Conservation (phyloP, 2,113 vertebrate species). For the Centropus bengalensis region DNA sequence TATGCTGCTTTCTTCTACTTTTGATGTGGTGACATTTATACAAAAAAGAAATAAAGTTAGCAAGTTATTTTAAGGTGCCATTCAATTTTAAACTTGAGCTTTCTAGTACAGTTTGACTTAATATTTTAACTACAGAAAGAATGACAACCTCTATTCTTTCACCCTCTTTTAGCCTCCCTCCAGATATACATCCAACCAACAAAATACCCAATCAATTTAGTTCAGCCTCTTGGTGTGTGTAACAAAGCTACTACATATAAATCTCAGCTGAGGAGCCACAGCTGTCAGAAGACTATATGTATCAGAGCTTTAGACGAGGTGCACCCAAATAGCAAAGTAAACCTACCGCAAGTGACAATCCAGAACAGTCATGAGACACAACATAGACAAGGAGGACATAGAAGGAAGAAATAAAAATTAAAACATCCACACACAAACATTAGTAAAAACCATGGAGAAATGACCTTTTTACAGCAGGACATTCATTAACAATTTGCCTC, state of each 20-base stretch:
- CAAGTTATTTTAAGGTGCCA: not conserved
- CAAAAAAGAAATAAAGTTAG: slow-evolving; percentile 2
- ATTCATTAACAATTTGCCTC: not conserved
- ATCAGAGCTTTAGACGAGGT: slow-evolving; percentile 88
- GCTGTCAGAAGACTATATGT: slow-evolving; percentile 86
- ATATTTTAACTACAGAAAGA: slow-evolving; percentile 19
- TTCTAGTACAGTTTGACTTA: slow-evolving; percentile 69
- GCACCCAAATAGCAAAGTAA: slow-evolving; percentile 90
- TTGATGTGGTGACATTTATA: slow-evolving; percentile 33
- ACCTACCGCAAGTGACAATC: slow-evolving; percentile 99
- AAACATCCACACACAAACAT: slow-evolving; percentile 93
- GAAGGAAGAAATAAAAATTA: slow-evolving; percentile 99
- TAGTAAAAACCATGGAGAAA: slow-evolving; percentile 86
- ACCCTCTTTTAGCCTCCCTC: not conserved
- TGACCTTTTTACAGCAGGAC: slow-evolving; percentile 73
- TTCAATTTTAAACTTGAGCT: slow-evolving; percentile 61
- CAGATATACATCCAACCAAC: not conserved
- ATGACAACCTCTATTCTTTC: not conserved
- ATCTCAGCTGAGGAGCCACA: slow-evolving; percentile 83
- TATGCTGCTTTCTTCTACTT: not conserved
- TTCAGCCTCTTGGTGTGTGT: slow-evolving; percentile 90
- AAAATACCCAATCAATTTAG: slow-evolving; percentile 85
- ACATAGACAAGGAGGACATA: slow-evolving; percentile 98
- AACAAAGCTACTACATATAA: slow-evolving; percentile 82
- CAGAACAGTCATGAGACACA: slow-evolving; percentile 99